Evolutionary conservation across 2,797 vertebrate genomes (phyloP).

Genomic region (Phaenicophaeus curvirostris): DNA sequence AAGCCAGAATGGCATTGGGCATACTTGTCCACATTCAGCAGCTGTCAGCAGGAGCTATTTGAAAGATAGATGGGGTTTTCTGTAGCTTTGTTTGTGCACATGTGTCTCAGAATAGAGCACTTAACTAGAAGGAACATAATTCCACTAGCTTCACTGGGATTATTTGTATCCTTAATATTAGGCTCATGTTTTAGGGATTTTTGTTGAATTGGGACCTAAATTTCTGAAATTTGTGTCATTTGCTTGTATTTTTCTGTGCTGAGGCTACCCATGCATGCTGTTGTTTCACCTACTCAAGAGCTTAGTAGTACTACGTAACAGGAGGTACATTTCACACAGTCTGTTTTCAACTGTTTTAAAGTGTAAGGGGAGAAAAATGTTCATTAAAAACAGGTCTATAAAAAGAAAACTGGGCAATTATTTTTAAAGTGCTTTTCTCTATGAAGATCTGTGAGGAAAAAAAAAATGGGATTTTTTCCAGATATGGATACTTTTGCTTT

Average conservation of each 20-base stretch:
- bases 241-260: neutral
- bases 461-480: neutral
- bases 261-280: neutral
- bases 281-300: neutral
- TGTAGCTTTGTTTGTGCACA: slow-evolving; percentile 41
- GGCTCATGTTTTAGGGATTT: slow-evolving; percentile 6
- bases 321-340: neutral
- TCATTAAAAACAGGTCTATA: neutral
- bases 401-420: neutral
- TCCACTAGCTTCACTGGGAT: slow-evolving; percentile 36
- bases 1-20: slow-evolving; percentile 31
- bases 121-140: slow-evolving; percentile 5
- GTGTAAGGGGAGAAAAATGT: neutral
- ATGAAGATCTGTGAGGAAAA: neutral
- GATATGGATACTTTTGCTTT: neutral
- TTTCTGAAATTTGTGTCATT: neutral
- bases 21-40: slow-evolving; percentile 19
- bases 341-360: neutral
- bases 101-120: neutral
- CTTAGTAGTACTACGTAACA: neutral
- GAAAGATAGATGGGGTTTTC: slow-evolving; percentile 36
- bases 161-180: neutral
- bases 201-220: neutral
- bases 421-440: neutral
- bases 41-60: slow-evolving; percentile 45